These are phyloP conservation scores for Chrysolina americana DNA, from an alignment of 2,888 invertebrate species.

Conservation along the genomic window DNA sequence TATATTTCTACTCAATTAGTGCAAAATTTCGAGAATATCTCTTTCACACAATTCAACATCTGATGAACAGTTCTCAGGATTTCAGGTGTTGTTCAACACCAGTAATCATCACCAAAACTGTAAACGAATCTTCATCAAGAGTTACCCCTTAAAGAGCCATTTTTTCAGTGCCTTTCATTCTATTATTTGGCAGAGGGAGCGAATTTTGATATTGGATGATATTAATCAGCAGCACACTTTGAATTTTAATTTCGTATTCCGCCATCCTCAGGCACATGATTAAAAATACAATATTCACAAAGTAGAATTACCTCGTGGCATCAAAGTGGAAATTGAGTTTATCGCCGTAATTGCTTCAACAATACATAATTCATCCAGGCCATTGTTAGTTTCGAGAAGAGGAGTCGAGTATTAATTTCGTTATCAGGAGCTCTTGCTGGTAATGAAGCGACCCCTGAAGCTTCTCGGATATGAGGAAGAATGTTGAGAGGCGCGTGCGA, in stretches of 20 bases:
- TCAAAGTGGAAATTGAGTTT: slow-evolving; percentile 40
- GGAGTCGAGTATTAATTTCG: slow-evolving; percentile 51
- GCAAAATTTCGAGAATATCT: no score
- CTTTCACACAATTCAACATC: no score
- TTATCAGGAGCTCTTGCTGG: slow-evolving; percentile 38
- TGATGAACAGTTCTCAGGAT: no score
- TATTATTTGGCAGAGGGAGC: background rate
- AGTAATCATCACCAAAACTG: no score
- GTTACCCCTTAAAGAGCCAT: no score
- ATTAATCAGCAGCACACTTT: slow-evolving; percentile 22
- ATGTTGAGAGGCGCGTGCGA: background rate
- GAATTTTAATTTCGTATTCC: slow-evolving; percentile 12
- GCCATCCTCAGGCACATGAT: slow-evolving; percentile 24
- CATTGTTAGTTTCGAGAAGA: slow-evolving; percentile 52
- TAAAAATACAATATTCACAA: slow-evolving; percentile 35
- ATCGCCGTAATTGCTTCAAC: slow-evolving; percentile 48
- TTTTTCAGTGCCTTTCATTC: background rate
- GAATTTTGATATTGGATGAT: background rate
- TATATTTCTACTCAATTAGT: no score
- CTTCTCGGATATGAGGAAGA: background rate
- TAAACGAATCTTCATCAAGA: no score
- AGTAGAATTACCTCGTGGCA: slow-evolving; percentile 29
- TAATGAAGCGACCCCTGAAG: slow-evolving; percentile 29
- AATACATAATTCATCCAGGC: slow-evolving; percentile 52
- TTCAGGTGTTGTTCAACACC: no score